Percentiles rank a stretch among this genome's conserved stretches.
These are phyloP conservation scores for Mus caroli DNA, from an alignment of 2,797 vertebrate species.

Conservation along the genomic window DNA sequence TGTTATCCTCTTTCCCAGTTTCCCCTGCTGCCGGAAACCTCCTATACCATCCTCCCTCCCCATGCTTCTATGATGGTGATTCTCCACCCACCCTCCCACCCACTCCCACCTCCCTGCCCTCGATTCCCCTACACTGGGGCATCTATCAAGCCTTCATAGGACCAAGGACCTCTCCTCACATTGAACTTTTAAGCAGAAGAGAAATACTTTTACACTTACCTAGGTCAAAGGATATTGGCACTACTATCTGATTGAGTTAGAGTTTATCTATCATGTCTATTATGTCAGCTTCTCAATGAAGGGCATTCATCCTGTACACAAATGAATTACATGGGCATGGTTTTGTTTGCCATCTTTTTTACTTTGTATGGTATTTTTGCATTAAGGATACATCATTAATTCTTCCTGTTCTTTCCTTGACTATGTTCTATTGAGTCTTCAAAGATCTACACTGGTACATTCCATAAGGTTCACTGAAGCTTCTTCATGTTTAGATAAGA, in stretches of 20 bases:
- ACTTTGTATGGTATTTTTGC: background rate
- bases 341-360: background rate
- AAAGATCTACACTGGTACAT: background rate
- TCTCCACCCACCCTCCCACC: no score
- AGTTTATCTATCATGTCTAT: background rate
- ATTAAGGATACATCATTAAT: background rate
- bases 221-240: background rate
- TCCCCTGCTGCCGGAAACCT: no score
- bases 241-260: slow-evolving; percentile 13
- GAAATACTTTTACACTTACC: background rate
- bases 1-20: no score
- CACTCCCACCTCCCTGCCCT: no score
- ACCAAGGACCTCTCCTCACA: no score
- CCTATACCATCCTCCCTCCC: no score
- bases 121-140: no score
- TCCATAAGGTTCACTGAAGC: background rate
- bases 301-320: background rate
- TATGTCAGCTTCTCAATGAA: background rate
- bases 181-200: background rate
- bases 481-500: background rate
- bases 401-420: background rate
- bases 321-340: background rate
- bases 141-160: no score
- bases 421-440: background rate
- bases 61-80: no score